Evolutionary conservation across 2,797 vertebrate genomes (phyloP).

Genomic region (Ctenochaetus hawaiiensis): DNA sequence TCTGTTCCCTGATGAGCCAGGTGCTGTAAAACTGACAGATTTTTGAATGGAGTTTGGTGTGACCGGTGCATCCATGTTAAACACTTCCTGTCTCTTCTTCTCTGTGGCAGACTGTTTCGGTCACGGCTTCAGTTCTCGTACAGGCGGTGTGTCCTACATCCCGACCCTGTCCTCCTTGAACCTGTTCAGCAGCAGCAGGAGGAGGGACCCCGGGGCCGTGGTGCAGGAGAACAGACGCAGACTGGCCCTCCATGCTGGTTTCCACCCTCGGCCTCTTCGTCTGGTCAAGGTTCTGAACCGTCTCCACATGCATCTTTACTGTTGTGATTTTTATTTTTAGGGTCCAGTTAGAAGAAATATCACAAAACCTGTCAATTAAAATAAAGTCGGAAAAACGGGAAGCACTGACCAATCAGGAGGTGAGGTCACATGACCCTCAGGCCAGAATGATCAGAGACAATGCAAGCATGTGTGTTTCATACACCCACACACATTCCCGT

Average conservation of each 20-base stretch:
- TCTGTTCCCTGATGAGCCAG: not conserved
- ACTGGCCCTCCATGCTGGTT: slow-evolving; percentile 88
- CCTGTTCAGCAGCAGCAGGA: slow-evolving; percentile 90
- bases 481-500: too few species aligned
- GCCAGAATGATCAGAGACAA: too few species aligned
- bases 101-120: slow-evolving; percentile 83
- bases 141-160: slow-evolving; percentile 91
- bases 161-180: slow-evolving; percentile 91
- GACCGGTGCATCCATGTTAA: not conserved
- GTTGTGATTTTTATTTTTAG: not conserved
- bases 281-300: slow-evolving; percentile 86
- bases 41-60: not conserved
- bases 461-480: too few species aligned
- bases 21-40: not conserved
- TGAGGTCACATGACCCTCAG: too few species aligned
- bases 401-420: too few species aligned
- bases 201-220: slow-evolving; percentile 87
- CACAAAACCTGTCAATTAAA: too few species aligned
- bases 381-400: too few species aligned
- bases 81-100: not conserved
- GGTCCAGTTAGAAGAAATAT: too few species aligned
- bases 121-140: slow-evolving; percentile 93
- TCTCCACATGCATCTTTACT: not conserved
- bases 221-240: slow-evolving; percentile 92
- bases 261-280: slow-evolving; percentile 85